These are phyloP conservation scores for Octodon degus DNA, from an alignment of 2,113 vertebrate species.

Conservation along the genomic window DNA sequence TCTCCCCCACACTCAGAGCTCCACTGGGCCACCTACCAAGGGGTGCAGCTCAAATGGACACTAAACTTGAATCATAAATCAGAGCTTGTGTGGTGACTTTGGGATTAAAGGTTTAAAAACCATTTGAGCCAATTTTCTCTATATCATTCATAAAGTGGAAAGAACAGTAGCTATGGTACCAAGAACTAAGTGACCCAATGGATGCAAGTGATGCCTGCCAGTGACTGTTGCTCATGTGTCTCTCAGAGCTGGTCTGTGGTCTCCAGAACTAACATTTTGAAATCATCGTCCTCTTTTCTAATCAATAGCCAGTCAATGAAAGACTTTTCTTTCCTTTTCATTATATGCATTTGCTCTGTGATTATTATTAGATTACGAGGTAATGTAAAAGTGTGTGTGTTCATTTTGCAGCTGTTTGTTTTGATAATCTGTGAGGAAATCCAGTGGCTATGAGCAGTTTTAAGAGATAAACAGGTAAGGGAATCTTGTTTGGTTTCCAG, in stretches of 20 bases:
- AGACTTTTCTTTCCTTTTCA: neutral
- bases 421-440: neutral
- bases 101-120: neutral
- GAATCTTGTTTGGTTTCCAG: constrained; percentile 3
- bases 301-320: neutral
- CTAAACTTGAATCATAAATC: neutral
- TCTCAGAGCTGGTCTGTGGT: neutral
- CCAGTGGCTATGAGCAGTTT: neutral
- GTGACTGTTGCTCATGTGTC: neutral
- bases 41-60: neutral
- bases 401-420: neutral
- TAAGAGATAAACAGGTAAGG: neutral
- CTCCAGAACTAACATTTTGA: neutral
- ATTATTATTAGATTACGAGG: neutral
- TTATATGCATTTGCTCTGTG: neutral
- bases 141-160: constrained; percentile 1
- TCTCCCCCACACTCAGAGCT: neutral
- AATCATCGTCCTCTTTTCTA: neutral
- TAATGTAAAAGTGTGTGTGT: neutral
- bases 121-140: neutral
- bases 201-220: neutral
- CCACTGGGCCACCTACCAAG: too few relatives aligned
- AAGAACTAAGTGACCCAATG: neutral
- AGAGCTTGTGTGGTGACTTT: neutral
- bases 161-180: neutral